phyloP scores from a whole-genome alignment of 1,140 invertebrate genomes.

The Rhizoglyphus robini region DNA sequence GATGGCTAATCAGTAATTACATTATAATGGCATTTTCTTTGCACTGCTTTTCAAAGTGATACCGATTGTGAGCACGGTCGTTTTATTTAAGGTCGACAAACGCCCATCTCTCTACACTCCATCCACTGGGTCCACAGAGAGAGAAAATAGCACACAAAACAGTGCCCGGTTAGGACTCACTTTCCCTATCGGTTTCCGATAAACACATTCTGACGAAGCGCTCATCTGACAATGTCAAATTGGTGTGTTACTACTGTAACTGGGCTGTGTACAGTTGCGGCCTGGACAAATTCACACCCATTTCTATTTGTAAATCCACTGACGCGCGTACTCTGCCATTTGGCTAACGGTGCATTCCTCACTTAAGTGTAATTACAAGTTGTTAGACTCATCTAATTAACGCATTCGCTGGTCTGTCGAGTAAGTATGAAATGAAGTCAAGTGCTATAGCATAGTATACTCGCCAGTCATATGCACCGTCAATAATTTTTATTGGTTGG shows the following conservation, averaged over 20 bases:
- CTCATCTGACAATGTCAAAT: conserved; percentile 27
- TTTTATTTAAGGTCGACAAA: neutral
- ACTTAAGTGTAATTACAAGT: no score
- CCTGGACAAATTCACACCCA: conserved; percentile 70
- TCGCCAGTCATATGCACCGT: neutral
- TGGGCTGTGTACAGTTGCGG: conserved; percentile 72
- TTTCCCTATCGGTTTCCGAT: neutral
- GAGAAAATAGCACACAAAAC: neutral
- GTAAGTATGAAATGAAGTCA: conserved; percentile 77
- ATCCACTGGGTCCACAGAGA: neutral
- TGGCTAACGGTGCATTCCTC: neutral
- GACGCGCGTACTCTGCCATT: conserved; percentile 74
- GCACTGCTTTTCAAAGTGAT: conserved; percentile 1
- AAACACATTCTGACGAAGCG: neutral
- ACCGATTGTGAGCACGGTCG: neutral
- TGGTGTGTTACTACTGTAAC: conserved; percentile 74
- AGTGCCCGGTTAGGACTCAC: neutral
- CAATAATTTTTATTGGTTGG: conserved; percentile 36
- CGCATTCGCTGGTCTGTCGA: conserved; percentile 80
- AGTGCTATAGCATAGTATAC: no score
- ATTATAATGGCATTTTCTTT: neutral
- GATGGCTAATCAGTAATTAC: no score
- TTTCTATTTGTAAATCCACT: conserved; percentile 66
- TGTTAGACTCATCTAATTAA: conserved; percentile 89
- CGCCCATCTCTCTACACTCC: neutral